Base-by-base conservation (phyloP, 1,140 invertebrate genomes). In the Ptiloglossa arizonensis region DNA sequence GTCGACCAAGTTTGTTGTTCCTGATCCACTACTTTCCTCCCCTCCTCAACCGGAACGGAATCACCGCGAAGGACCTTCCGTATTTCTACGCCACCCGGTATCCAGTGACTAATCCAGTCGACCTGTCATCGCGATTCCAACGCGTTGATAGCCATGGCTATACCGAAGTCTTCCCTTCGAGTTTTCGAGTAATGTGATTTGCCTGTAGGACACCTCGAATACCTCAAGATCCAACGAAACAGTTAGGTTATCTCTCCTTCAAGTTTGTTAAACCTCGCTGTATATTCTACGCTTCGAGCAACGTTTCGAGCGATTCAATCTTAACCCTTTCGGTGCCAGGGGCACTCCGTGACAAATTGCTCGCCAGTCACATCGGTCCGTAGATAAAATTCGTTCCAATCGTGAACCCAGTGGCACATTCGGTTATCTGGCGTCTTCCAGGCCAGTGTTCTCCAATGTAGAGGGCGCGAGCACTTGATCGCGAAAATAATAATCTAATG, bases 91-190 rank as follows among this genome's bases (percentile, higher is more conserved):
- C 35, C 44, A 64, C 29, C 62, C 66, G n/a, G 27, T 50, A 68
- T 67, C 50, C 44, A 46, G 38, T 63, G 56, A 66, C 69, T 68
- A 60, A 72, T 72, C 44, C n/a, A 59, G 44, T 22, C 54, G 41
- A 69, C 50, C 80, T 81, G 68, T 50, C 57, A 63, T 79, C 46
- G 56, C 67, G 70, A 81, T n/a, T 60, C 48, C 46, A 56, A 38
- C 27, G 35, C 24, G 46, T n/a, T 38, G 35, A 8, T 41, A 35
- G 17, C 29, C 24, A 76, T 76, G 73, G 54, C 54, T 13, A 13
- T 22, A n/a, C 6, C 41, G 41, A 35, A 63, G 35, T 22, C 22
- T n/a, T 1, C n/a, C 2, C 11, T 8, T n/a, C 27, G 19, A 66
- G 46, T 29, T 41, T 15, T 11, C 29, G n/a, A 29, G 6, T 6